Evolutionary conservation across 2,113 vertebrate species (phyloP).

Genomic region (Leucosticte australis): DNA sequence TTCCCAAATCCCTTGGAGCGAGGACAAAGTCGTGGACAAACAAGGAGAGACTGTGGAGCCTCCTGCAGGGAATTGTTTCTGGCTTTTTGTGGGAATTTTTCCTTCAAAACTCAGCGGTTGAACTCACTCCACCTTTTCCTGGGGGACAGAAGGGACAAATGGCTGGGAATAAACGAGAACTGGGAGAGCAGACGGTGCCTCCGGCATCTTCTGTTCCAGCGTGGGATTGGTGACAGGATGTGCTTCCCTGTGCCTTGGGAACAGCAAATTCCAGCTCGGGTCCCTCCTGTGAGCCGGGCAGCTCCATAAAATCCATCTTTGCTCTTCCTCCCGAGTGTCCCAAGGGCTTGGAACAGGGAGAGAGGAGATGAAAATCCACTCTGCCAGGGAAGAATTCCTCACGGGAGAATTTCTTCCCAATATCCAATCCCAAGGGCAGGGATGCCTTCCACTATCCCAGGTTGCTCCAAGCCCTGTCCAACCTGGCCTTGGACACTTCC

Average conservation of each 20-base stretch:
- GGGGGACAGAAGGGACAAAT: background rate
- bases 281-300: background rate
- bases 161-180: background rate
- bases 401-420: rapidly evolving
- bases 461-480: background rate
- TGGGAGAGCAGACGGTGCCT: background rate
- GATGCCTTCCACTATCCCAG: background rate
- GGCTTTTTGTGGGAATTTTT: background rate
- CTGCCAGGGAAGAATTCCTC: background rate
- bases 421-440: background rate
- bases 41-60: background rate
- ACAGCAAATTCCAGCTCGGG: background rate
- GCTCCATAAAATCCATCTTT: background rate
- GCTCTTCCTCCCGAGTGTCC: background rate
- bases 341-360: background rate
- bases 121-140: background rate
- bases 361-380: background rate
- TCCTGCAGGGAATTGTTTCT: background rate
- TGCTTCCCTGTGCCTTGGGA: background rate
- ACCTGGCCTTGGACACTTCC: background rate
- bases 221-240: background rate
- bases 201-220: background rate
- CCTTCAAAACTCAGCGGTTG: background rate
- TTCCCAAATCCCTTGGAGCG: background rate
- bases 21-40: background rate